Evolutionary conservation across 2,113 vertebrate species (phyloP).

Genomic region (Hemiprocne comata): DNA sequence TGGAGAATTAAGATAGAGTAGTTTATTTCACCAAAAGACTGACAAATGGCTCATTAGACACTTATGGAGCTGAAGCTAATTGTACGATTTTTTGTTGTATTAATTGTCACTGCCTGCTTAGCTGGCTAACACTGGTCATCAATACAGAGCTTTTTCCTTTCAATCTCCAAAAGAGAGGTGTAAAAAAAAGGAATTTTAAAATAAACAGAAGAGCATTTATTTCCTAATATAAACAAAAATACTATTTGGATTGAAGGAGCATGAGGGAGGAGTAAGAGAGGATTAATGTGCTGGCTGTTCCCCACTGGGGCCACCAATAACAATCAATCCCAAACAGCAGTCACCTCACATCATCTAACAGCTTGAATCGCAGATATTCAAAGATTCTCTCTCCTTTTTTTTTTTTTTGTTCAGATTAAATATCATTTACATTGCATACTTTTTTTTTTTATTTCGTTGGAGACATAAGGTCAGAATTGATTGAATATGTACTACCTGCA

Average conservation of each 20-base stretch:
- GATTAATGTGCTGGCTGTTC: constrained; percentile 57
- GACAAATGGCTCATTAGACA: constrained; percentile 83
- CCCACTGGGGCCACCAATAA: constrained; percentile 69
- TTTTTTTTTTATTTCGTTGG: constrained; percentile 74
- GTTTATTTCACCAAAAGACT: constrained; percentile 80
- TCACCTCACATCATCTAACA: constrained; percentile 72
- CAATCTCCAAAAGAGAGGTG: not conserved
- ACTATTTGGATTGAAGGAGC: constrained; percentile 60
- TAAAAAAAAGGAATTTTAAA: not conserved
- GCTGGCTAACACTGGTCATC: constrained; percentile 68
- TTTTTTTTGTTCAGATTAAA: constrained; percentile 70
- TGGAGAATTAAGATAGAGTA: constrained; percentile 81
- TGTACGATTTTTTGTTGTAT: constrained; percentile 73
- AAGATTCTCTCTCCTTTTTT: not conserved
- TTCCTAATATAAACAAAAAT: constrained; percentile 69
- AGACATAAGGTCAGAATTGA: constrained; percentile 84
- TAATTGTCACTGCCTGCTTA: constrained; percentile 73
- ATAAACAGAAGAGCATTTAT: constrained; percentile 56
- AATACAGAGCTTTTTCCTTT: constrained; percentile 20
- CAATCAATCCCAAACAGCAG: constrained; percentile 68
- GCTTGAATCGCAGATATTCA: constrained; percentile 67
- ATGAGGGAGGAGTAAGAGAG: constrained; percentile 64
- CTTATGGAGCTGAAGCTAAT: constrained; percentile 78
- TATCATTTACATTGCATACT: constrained; percentile 70
- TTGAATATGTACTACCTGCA: constrained; percentile 81